Base-by-base conservation (phyloP, 2,113 vertebrate genomes). In the Steatornis caripensis region DNA sequence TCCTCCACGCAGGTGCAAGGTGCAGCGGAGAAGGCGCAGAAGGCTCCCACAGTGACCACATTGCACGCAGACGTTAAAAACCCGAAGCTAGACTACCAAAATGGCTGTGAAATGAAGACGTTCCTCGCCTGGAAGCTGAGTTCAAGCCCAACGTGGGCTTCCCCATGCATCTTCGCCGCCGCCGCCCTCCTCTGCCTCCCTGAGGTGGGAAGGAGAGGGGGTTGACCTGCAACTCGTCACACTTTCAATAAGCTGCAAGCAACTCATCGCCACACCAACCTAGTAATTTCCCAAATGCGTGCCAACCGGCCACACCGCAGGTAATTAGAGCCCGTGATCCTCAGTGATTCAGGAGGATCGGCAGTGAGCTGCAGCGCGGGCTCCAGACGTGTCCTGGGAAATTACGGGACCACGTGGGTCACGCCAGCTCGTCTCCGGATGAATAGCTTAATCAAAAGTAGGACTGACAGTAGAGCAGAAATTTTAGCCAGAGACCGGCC, bases 301-400 rank as follows among this genome's bases (percentile, higher is more conserved):
- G 58, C 45, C 71, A 69, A 14, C 10, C 3, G 1, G 71, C 36
- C 92, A 26, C 26, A 3, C 2, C 6, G 0, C 62, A 60, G 58
- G 37, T 76, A 72, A 89, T 84, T 27, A 76, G 57, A 75, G 76
- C 43, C 32, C 43, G 27, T 0, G 0, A 75, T 17, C 87, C 71
- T 6, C 61, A 36, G 55, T 24, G 75, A 61, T 26, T 51, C 41
- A 45, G 58, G n/a, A 80, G 57, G 72, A n/a, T 14, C 7, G 13
- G 45, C 41, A 10, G 34, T 0, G 5, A 93, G 79, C 26, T 0
- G 0, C 60, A 27, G 46, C 1, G 0, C 0, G 0, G 41, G 49
- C 16, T 41, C 49, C 74, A 89, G 32, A 36, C 1, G 4, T 21
- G 53, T 58, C 49, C 71, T 7, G 41, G 21, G 57, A 76, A 43